These are phyloP conservation scores for Nilaparvata lugens DNA, from an alignment of 1,140 invertebrate genomes.

Conservation along the genomic window DNA sequence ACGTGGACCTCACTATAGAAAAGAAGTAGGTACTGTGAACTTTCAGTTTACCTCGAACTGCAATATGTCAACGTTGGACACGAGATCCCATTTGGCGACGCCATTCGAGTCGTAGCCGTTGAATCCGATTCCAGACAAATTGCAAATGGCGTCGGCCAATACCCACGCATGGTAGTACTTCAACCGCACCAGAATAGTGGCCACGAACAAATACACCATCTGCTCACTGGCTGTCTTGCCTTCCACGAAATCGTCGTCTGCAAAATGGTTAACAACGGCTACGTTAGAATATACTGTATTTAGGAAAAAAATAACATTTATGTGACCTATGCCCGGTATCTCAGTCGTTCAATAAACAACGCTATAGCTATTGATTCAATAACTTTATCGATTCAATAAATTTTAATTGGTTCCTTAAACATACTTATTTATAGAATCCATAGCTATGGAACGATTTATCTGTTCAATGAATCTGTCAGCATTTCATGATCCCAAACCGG, in stretches of 20 bases:
- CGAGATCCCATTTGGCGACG: slow-evolving; percentile 68
- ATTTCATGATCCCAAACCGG: too few relatives aligned
- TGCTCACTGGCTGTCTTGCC: slow-evolving; percentile 51
- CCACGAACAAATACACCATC: slow-evolving; percentile 66
- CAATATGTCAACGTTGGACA: slow-evolving; percentile 83
- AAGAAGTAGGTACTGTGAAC: not conserved
- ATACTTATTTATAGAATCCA: too few relatives aligned
- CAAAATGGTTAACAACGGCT: slow-evolving; percentile 16
- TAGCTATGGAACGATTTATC: too few relatives aligned
- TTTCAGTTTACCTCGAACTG: slow-evolving; percentile 72
- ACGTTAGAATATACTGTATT: too few relatives aligned
- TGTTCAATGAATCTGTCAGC: too few relatives aligned
- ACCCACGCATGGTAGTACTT: slow-evolving; percentile 98
- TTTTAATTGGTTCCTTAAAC: too few relatives aligned
- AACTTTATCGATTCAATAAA: too few relatives aligned
- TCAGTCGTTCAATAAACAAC: too few relatives aligned
- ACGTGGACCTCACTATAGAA: too few relatives aligned
- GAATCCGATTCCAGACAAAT: slow-evolving; percentile 87
- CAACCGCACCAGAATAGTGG: slow-evolving; percentile 67
- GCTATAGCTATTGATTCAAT: too few relatives aligned
- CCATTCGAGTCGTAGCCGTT: slow-evolving; percentile 70
- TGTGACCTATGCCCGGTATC: too few relatives aligned
- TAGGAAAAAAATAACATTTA: too few relatives aligned
- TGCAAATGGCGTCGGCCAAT: slow-evolving; percentile 87
- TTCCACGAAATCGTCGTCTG: slow-evolving; percentile 57